Base-by-base conservation (phyloP, 1,140 invertebrate species). In the Drosophila biarmipes region DNA sequence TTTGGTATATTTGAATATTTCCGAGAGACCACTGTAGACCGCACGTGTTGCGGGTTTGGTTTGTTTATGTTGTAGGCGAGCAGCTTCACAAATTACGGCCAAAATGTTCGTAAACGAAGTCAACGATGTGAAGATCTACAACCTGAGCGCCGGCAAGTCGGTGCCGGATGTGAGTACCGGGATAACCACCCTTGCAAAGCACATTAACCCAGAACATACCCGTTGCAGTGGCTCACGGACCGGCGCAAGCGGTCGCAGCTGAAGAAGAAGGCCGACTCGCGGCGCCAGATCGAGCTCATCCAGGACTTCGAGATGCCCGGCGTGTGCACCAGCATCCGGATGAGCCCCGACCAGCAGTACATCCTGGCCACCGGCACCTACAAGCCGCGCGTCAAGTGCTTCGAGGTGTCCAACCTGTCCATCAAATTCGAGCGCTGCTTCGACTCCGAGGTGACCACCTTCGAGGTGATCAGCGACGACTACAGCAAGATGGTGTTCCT, bases 261-360 rank as follows among this genome's bases (percentile, higher is more conserved):
- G 48, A 98, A 98, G 80, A 98, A 98, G 92, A 96, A 99, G 96
- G 95, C 97, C 49, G 97, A 98, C 91, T 94, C 99, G 37, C 94
- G 97, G 71, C 94, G 96, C 77, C 93, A 97, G 87, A 99, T 99
- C 73, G 97, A 99, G 92, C 94, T 99, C 15, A 98, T 99, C 81
- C 99, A 99, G 93, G 99, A 99, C 92, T 99, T 99, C 95, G 97
- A 99, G 77, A 99, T 99, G 99, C 99, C 99, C 56, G 97, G 95
- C 64, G 93, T 99, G 2, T 98, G 97, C 89, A 96, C 95, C 38
- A 95, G 94, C 40, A 94, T 99, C 42, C 94, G 95, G 91, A 94
- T 98, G 46, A 97, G 98, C n/a, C 95, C 94, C 82, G 98, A 99
- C 95, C 96, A 96, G 21, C 95, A 99, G 69, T 99, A 97, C 92